Base-by-base conservation (phyloP, 1,140 invertebrate genomes). In the Drosophila lacteicornis region DNA sequence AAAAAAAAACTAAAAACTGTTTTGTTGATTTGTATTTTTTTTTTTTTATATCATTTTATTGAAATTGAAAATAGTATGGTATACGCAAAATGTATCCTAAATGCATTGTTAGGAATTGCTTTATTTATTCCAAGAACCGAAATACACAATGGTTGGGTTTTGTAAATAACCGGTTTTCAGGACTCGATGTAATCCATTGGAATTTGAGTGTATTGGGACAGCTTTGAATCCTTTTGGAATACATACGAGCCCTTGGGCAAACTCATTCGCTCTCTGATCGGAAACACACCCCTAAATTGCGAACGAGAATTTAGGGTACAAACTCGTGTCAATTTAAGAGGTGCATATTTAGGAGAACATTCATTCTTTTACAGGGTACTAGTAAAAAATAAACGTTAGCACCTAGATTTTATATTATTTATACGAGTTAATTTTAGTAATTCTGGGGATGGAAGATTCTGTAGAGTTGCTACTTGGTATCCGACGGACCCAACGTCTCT, bases 271-370 rank as follows among this genome's bases (percentile, higher is more conserved):
- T 58, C 67, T 85, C 82, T 85, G 61, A 85, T 85, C 75, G 82
- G 82, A 84, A 79, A 75, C 50, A 13, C 79, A 76, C 58, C 82
- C 82, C 49, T 68, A 49, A 78, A 65, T 33, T 50, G 36, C 13
- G 5, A 56, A 56, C 33, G 36, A 56, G 53, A 56, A 62, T 36
- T 66, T 36, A 36, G 22, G 33, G 13, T 40, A 22, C 9, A 36
- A 12, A 36, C 12, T 36, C 11, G 33, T 36, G 33, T 36, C 33
- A 33, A 33, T 11, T 36, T 36, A 11, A 12, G 33, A 36, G 7
- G 8, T 2, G 30, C 8, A 8, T 9, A 8, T 33, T 33, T 33
- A 8, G 8, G 30, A 33, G 30, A 3, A 33, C 2, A 8, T 33
- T 30, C 27, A 30, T 3, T 25, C 3, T 25, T 30, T 7, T 30